Evolutionary conservation across 1,140 invertebrate genomes (phyloP).

Genomic region (Plutomurus gul): DNA sequence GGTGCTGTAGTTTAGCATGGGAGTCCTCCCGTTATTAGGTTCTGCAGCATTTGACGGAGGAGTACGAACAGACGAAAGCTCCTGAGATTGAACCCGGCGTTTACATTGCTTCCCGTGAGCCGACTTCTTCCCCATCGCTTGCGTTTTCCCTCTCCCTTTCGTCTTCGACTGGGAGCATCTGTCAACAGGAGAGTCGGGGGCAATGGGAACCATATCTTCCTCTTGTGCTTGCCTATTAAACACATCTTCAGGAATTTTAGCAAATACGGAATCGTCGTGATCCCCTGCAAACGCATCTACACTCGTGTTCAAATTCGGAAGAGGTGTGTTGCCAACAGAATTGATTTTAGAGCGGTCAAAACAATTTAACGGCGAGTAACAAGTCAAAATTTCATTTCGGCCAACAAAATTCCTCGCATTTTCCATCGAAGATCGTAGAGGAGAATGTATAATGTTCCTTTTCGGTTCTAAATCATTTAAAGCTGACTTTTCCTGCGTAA

Average conservation of each 20-base stretch:
- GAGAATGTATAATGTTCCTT: background rate
- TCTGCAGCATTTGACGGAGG: background rate
- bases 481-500: background rate
- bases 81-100: too few species aligned
- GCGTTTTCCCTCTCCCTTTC: background rate
- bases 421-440: background rate
- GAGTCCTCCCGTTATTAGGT: slow-evolving; percentile 53
- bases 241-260: slow-evolving; percentile 46
- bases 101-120: background rate
- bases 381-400: background rate
- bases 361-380: background rate
- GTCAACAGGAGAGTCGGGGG: background rate
- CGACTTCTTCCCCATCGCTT: background rate
- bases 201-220: background rate
- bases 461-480: background rate
- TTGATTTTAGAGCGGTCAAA: background rate
- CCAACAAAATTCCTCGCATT: background rate
- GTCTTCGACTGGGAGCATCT: background rate
- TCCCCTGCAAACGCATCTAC: background rate
- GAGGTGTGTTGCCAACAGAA: too few species aligned
- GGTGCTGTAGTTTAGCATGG: slow-evolving; percentile 57
- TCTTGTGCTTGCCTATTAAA: background rate
- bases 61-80: too few species aligned
- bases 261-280: slow-evolving; percentile 48
- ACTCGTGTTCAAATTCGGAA: too few species aligned